Evolutionary conservation across 2,797 vertebrate genomes (phyloP).

Genomic region (Myotis findleyi): DNA sequence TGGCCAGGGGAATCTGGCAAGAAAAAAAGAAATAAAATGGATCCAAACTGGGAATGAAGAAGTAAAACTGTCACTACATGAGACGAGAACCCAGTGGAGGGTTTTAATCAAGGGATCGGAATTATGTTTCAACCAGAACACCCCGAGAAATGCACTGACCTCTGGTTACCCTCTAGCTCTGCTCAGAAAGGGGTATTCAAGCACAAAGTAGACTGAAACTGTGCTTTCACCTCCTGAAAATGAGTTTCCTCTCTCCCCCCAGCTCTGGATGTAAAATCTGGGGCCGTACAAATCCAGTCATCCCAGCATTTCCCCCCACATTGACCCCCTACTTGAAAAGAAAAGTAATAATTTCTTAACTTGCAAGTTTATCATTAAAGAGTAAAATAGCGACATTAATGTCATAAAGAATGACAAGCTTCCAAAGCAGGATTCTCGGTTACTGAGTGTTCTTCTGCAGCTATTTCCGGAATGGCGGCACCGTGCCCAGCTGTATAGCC

Average conservation of each 20-base stretch:
- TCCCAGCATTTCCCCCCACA: not conserved
- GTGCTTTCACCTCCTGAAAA: slow-evolving; percentile 3
- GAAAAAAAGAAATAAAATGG: not conserved
- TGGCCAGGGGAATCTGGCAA: not conserved
- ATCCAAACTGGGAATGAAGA: not conserved
- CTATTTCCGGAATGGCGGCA: not conserved
- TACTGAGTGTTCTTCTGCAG: not conserved
- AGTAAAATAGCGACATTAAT: not conserved
- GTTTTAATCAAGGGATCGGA: slow-evolving; percentile 4
- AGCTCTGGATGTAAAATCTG: slow-evolving; percentile 39
- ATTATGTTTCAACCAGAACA: not conserved
- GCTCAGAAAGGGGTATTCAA: not conserved
- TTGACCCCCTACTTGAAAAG: not conserved
- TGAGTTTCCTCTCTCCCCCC: not conserved
- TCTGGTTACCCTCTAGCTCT: not conserved
- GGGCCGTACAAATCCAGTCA: not conserved
- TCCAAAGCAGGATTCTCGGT: not conserved
- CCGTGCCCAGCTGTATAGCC: not conserved
- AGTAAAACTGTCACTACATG: not conserved
- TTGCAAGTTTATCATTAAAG: not conserved
- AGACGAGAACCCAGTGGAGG: not conserved
- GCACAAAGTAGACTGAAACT: not conserved
- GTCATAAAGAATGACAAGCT: not conserved
- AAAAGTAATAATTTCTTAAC: not conserved
- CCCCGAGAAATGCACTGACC: not conserved